Conservation (phyloP, 2,797 vertebrate genomes). For the Lacerta agilis region DNA sequence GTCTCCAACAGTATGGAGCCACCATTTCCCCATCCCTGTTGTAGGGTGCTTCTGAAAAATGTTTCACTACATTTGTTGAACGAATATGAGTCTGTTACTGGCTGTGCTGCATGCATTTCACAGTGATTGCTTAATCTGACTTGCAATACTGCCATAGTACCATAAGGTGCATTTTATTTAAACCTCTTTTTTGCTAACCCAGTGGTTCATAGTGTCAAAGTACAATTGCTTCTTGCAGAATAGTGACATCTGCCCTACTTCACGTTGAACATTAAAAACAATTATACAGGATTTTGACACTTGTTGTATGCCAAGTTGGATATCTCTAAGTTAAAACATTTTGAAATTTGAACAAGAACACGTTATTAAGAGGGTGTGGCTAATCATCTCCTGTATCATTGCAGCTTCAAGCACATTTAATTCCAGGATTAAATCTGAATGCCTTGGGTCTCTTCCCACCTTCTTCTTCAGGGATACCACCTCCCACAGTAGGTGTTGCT, state of each 20-base stretch:
- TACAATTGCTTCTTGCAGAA: not conserved
- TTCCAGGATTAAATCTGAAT: slow-evolving; percentile 97
- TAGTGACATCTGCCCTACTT: not conserved
- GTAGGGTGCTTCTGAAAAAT: not conserved
- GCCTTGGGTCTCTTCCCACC: slow-evolving; percentile 95
- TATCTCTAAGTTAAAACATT: not conserved
- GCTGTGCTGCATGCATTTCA: not conserved
- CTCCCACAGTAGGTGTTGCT: slow-evolving; percentile 88
- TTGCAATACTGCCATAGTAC: not conserved
- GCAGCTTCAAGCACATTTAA: slow-evolving; percentile 98
- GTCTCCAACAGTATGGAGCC: no score
- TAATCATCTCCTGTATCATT: slow-evolving; percentile 63
- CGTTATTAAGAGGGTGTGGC: slow-evolving; percentile 12
- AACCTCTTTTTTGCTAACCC: not conserved
- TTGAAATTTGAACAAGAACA: not conserved
- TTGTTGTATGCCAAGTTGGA: not conserved
- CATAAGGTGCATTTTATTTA: not conserved
- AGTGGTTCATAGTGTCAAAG: not conserved
- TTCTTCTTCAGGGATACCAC: slow-evolving; percentile 89
- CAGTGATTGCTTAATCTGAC: not conserved
- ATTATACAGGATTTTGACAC: not conserved
- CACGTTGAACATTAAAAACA: not conserved
- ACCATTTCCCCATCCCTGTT: not conserved
- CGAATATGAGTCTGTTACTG: not conserved
- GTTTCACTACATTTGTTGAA: not conserved